phyloP scores from a whole-genome alignment of 2,888 invertebrate genomes.

The Marronus borbonicus region DNA sequence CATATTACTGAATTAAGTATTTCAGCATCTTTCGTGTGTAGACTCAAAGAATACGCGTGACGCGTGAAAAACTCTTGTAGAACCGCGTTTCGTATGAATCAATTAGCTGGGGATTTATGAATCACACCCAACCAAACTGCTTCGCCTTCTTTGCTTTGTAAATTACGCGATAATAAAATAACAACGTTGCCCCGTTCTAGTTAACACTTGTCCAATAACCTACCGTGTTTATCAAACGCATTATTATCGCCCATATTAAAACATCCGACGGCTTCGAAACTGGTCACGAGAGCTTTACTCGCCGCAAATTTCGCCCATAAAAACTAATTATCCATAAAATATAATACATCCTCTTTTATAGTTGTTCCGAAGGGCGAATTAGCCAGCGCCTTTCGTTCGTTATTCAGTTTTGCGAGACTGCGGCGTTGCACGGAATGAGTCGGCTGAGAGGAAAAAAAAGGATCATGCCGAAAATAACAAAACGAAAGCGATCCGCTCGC shows the following conservation, averaged over 20 bases:
- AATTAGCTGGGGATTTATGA: too few species aligned
- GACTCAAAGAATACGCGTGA: too few species aligned
- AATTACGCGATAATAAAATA: too few species aligned
- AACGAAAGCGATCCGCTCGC: not conserved
- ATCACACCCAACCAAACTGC: too few species aligned
- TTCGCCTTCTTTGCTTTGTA: too few species aligned
- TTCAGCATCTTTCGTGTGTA: too few species aligned
- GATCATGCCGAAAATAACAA: not conserved
- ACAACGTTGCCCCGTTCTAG: too few species aligned
- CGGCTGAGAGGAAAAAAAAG: constrained; percentile 2
- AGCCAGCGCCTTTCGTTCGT: constrained; percentile 30
- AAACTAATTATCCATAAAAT: constrained; percentile 41
- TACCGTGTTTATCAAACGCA: not conserved
- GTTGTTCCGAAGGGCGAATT: constrained; percentile 34
- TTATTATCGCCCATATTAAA: not conserved
- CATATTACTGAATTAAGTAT: too few species aligned
- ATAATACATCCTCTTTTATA: constrained; percentile 32
- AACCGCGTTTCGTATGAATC: too few species aligned
- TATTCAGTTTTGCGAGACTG: constrained; percentile 21
- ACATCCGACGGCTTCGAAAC: not conserved
- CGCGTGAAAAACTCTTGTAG: too few species aligned
- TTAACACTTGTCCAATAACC: too few species aligned
- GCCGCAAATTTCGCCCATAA: constrained; percentile 32
- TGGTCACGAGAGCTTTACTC: constrained; percentile 2
- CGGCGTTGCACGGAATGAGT: not conserved